phyloP scores from a whole-genome alignment of 2,113 vertebrate species.

The Holacanthus passer region DNA sequence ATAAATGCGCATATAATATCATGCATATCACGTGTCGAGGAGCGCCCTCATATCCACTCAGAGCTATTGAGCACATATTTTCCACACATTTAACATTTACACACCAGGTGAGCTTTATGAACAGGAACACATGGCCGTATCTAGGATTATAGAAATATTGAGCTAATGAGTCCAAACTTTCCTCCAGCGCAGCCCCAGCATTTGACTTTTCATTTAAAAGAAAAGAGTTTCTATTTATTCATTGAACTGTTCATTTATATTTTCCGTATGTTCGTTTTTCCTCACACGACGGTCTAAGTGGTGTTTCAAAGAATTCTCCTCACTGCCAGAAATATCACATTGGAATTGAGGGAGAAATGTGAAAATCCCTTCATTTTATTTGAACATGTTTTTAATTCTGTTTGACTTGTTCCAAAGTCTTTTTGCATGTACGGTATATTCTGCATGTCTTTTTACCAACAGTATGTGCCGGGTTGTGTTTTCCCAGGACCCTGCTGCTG shows the following conservation, averaged over 20 bases:
- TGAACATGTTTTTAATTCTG: background rate
- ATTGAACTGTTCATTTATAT: slow-evolving; percentile 1
- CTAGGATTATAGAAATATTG: background rate
- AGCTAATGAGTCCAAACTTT: background rate
- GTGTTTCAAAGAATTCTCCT: slow-evolving; percentile 8
- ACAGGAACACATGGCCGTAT: background rate
- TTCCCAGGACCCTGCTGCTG: background rate
- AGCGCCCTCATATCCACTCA: slow-evolving; percentile 2
- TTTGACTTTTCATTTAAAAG: background rate
- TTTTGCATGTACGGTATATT: background rate
- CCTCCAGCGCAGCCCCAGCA: background rate
- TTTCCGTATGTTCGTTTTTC: background rate
- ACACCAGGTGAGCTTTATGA: background rate
- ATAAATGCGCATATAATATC: slow-evolving; percentile 6
- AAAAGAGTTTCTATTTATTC: background rate
- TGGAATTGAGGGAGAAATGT: background rate
- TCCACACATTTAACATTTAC: slow-evolving; percentile 1
- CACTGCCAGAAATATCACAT: slow-evolving; percentile 8
- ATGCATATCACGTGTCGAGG: slow-evolving; percentile 15
- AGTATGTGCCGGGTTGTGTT: slow-evolving; percentile 8
- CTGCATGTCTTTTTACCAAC: background rate
- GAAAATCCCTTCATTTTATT: slow-evolving; percentile 37
- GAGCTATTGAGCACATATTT: slow-evolving; percentile 2
- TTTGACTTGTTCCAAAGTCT: slow-evolving; percentile 3
- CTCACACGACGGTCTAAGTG: background rate